Percentiles rank a stretch among this genome's conserved stretches.
phyloP scores from a whole-genome alignment of 2,797 vertebrate species.

The Epinephelus awoara region DNA sequence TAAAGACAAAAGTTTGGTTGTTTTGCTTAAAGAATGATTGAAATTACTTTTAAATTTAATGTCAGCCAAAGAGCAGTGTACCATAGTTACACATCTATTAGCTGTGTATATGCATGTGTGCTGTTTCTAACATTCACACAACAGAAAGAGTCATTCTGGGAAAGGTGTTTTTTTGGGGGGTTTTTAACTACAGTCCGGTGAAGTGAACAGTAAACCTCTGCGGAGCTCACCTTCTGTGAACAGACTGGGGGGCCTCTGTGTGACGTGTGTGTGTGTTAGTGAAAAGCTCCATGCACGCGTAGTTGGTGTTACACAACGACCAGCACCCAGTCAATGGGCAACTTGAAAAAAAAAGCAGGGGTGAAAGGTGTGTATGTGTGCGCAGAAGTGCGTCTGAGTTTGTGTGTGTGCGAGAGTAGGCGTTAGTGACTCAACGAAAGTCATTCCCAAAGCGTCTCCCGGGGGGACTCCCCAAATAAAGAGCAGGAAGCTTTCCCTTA shows the following conservation, averaged over 20 bases:
- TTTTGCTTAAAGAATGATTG: no score
- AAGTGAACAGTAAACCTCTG: conserved; percentile 10
- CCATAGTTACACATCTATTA: background rate
- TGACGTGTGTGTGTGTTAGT: conserved; percentile 37
- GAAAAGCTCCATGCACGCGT: conserved; percentile 21
- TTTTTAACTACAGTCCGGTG: background rate
- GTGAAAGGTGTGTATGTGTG: conserved; percentile 60
- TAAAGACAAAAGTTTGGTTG: background rate
- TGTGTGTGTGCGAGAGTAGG: conserved; percentile 52
- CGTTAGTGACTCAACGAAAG: conserved; percentile 78
- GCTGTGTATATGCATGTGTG: background rate
- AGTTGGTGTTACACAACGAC: conserved; percentile 65
- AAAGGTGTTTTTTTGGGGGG: conserved; percentile 14
- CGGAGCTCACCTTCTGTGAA: conserved; percentile 46
- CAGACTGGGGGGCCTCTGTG: conserved; percentile 65
- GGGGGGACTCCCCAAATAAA: conserved; percentile 84
- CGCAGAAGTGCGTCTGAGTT: conserved; percentile 52
- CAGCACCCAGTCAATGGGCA: conserved; percentile 57
- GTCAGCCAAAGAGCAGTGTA: background rate
- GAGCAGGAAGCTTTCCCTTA: conserved; percentile 89
- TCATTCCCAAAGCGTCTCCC: conserved; percentile 81
- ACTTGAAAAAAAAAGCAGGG: conserved; percentile 23
- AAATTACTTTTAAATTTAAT: background rate
- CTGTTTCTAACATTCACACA: conserved; percentile 4
- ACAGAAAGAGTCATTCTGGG: conserved; percentile 21